phyloP scores from a whole-genome alignment of 2,888 invertebrate genomes.

The Sympetrum striolatum region DNA sequence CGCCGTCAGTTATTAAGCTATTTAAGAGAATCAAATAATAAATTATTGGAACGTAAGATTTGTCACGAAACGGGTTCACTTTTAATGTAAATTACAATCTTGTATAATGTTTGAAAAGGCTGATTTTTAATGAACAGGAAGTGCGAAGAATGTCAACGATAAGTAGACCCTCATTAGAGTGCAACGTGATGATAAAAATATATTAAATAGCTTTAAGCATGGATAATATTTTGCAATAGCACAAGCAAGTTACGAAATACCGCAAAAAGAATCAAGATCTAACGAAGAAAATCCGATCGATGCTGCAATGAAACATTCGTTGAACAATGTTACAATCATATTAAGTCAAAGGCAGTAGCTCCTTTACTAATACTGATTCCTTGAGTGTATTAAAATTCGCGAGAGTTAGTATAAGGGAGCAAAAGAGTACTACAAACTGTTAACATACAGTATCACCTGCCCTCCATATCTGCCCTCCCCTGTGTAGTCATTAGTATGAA shows the following conservation, averaged over 20 bases:
- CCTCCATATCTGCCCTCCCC: conserved; percentile 10
- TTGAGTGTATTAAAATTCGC: background rate
- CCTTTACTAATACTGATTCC: background rate
- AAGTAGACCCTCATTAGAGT: too few species aligned
- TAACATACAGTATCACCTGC: conserved; percentile 23
- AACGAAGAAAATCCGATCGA: background rate
- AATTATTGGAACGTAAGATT: too few species aligned
- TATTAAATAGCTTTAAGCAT: background rate
- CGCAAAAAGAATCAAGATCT: background rate
- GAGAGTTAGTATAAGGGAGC: background rate
- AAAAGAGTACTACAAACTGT: background rate
- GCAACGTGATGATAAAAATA: background rate
- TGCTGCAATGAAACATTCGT: background rate
- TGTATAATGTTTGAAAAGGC: background rate
- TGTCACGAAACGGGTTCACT: too few species aligned
- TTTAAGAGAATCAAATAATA: background rate
- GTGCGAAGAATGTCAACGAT: too few species aligned
- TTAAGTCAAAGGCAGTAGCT: background rate
- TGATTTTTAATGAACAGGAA: too few species aligned
- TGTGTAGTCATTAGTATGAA: background rate
- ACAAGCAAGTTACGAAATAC: background rate
- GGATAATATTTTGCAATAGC: too few species aligned
- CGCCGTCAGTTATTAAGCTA: background rate
- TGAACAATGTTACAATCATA: background rate
- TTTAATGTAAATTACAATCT: too few species aligned